Evolutionary conservation across 2,888 invertebrate species (phyloP).

Genomic region (Macrostomum cliftonense): DNA sequence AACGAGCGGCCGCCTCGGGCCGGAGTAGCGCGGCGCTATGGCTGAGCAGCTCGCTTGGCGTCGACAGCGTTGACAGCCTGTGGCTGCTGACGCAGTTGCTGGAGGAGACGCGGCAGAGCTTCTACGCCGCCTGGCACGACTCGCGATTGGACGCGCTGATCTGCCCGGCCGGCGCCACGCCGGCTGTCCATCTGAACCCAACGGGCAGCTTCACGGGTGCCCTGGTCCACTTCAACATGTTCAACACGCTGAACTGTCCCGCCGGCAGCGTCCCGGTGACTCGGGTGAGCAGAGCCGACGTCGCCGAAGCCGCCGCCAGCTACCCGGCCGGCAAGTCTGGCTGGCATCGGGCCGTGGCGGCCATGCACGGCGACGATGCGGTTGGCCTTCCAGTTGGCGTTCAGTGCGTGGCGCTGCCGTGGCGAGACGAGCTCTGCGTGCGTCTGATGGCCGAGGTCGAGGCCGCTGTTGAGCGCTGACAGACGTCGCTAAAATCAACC

Average conservation of each 20-base stretch:
- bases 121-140: constrained; percentile 11
- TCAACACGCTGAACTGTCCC: constrained; percentile 10
- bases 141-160: constrained; percentile 31
- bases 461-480: too few relatives aligned
- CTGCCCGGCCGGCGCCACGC: constrained; percentile 24
- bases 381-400: constrained; percentile 34
- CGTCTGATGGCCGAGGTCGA: constrained; percentile 36
- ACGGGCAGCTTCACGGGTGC: background rate
- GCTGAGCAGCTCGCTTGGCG: constrained; percentile 17
- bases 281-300: background rate
- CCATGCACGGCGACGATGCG: too few relatives aligned
- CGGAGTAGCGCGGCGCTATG: constrained; percentile 10
- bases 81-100: constrained; percentile 12
- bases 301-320: too few relatives aligned
- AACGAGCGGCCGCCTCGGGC: background rate
- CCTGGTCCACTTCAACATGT: background rate
- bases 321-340: too few relatives aligned
- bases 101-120: constrained; percentile 15
- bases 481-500: too few relatives aligned
- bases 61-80: constrained; percentile 9
- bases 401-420: constrained; percentile 37
- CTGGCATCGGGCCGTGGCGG: too few relatives aligned
- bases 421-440: constrained; percentile 35
- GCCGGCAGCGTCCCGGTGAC: constrained; percentile 9
- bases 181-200: background rate